phyloP scores from a whole-genome alignment of 1,140 invertebrate genomes.

The Periplaneta americana region DNA sequence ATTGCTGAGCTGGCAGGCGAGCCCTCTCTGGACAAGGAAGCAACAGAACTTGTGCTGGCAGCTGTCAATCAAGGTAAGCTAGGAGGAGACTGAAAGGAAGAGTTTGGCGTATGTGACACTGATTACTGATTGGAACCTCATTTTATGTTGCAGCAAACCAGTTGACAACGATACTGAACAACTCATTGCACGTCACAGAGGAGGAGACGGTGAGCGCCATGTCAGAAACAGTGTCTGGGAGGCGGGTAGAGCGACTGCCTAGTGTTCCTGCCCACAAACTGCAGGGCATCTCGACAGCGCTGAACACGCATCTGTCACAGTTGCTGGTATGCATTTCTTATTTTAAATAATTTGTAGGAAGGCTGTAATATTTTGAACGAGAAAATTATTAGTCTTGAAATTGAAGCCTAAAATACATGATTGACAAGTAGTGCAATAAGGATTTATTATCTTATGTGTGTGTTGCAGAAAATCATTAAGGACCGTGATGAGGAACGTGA shows the following conservation, averaged over 20 bases:
- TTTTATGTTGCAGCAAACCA: slow-evolving; percentile 39
- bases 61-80: slow-evolving; percentile 69
- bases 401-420: too few species aligned
- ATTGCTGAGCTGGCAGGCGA: slow-evolving; percentile 54
- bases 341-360: too few species aligned
- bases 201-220: slow-evolving; percentile 38
- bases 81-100: too few species aligned
- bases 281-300: slow-evolving; percentile 42
- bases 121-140: too few species aligned
- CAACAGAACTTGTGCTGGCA: slow-evolving; percentile 61
- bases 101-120: too few species aligned
- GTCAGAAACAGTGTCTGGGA: slow-evolving; percentile 22
- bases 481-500: slow-evolving; percentile 70
- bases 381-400: too few species aligned
- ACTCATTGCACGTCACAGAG: slow-evolving; percentile 44
- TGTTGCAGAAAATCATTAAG: slow-evolving; percentile 60
- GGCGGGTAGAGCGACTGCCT: slow-evolving; percentile 36
- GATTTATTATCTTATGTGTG: too few species aligned
- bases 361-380: too few species aligned
- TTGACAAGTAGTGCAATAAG: too few species aligned
- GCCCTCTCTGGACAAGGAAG: slow-evolving; percentile 48
- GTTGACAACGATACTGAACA: slow-evolving; percentile 45
- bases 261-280: slow-evolving; percentile 45
- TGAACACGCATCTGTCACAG: slow-evolving; percentile 50
- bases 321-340: slow-evolving; percentile 43